Percentiles rank a stretch among this genome's conserved stretches.
Conservation (phyloP, 2,888 invertebrate species). For the Protophormia terraenovae region DNA sequence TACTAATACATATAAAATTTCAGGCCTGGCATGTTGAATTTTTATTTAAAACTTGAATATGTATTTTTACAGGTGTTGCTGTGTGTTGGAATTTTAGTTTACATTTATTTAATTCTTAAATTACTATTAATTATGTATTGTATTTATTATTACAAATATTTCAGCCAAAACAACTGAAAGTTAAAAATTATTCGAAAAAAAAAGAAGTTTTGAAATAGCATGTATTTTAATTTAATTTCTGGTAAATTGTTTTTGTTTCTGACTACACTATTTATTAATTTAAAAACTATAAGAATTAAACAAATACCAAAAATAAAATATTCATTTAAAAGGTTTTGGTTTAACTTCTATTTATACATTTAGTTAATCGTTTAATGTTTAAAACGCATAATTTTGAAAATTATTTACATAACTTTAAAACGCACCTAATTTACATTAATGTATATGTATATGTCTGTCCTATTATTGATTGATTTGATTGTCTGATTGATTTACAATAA, state of each 20-base stretch:
- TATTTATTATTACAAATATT: too few relatives aligned
- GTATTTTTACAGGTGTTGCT: conserved; percentile 70
- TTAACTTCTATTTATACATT: conserved; percentile 32
- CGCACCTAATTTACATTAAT: conserved; percentile 38
- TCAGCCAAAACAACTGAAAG: conserved; percentile 42
- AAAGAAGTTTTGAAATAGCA: conserved; percentile 41
- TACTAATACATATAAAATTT: conserved; percentile 1
- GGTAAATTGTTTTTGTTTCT: conserved; percentile 43
- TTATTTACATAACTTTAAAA: conserved; percentile 32
- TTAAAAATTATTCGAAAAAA: neutral
- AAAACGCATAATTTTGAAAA: conserved; percentile 45
- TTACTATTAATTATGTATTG: conserved; percentile 46
- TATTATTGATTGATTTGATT: conserved; percentile 22
- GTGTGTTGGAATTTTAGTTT: conserved; percentile 70
- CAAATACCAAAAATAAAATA: neutral
- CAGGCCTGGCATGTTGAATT: conserved; percentile 28
- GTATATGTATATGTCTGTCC: conserved; percentile 20
- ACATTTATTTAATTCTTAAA: conserved; percentile 39
- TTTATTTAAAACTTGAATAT: conserved; percentile 37
- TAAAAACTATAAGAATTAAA: neutral
- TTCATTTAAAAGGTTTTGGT: conserved; percentile 45
- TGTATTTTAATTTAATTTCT: conserved; percentile 45
- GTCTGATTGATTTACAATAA: conserved; percentile 22
- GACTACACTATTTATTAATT: too few relatives aligned
- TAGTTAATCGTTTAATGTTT: neutral